phyloP scores from a whole-genome alignment of 2,113 vertebrate species.

The Atlantisia rogersi region DNA sequence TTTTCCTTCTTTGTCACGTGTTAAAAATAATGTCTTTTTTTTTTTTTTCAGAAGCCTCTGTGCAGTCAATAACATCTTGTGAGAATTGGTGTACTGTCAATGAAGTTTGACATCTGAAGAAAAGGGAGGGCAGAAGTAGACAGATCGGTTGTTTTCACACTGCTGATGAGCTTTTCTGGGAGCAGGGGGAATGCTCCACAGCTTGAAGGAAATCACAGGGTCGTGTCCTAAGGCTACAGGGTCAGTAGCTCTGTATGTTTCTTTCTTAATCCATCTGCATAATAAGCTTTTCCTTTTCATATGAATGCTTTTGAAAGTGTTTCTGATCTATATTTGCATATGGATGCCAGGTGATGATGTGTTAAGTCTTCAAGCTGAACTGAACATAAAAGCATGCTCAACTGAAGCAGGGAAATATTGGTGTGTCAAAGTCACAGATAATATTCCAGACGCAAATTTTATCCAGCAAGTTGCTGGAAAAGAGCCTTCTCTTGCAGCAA shows the following conservation, averaged over 20 bases:
- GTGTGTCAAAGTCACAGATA: background rate
- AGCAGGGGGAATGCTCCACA: background rate
- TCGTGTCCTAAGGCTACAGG: background rate
- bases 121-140: background rate
- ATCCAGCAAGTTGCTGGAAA: background rate
- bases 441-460: background rate
- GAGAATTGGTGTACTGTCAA: background rate
- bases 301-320: background rate
- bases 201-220: background rate
- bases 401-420: constrained; percentile 15
- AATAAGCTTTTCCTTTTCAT: background rate
- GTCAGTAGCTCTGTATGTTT: background rate
- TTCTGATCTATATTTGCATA: background rate
- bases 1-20: background rate
- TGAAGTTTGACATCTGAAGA: background rate
- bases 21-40: background rate
- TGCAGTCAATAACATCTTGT: background rate
- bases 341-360: background rate
- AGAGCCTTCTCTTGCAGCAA: background rate
- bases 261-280: background rate
- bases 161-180: background rate
- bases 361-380: background rate
- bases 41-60: background rate
- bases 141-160: background rate
- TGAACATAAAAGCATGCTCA: background rate